Percentiles rank a stretch among this genome's conserved stretches.
phyloP scores from a whole-genome alignment of 2,888 invertebrate genomes.

The Arrhopalites spinosus region DNA sequence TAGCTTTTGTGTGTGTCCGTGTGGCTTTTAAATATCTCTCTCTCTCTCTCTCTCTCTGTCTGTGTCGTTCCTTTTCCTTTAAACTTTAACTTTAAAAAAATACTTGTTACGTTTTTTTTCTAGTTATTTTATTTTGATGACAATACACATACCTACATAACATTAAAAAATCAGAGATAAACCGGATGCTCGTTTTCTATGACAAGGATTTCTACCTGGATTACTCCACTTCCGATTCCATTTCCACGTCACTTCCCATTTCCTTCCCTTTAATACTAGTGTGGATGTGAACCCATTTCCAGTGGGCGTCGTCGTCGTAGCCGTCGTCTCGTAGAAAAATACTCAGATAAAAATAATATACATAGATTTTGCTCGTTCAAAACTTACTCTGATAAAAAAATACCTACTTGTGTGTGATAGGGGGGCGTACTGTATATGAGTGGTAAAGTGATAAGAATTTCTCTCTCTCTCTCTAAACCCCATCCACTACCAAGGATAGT shows the following conservation, averaged over 20 bases:
- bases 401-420: conserved; percentile 5
- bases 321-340: not conserved
- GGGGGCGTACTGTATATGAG: conserved; percentile 11
- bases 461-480: not conserved
- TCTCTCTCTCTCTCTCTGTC: conserved; percentile 6
- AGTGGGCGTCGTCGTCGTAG: conserved; percentile 38
- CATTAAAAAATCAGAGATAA: conserved; percentile 16
- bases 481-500: not conserved
- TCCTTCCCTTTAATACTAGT: conserved; percentile 38
- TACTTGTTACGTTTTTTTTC: not conserved
- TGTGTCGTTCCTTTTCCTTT: conserved; percentile 1
- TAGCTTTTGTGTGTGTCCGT: not conserved
- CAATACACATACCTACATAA: not conserved
- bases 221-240: conserved; percentile 39
- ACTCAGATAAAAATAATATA: conserved; percentile 4
- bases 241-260: conserved; percentile 40
- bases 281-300: conserved; percentile 38
- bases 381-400: conserved; percentile 19
- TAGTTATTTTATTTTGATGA: too few relatives aligned
- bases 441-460: conserved; percentile 14
- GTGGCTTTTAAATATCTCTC: not conserved
- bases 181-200: conserved; percentile 41
- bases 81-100: conserved; percentile 24
- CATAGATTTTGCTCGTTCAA: conserved; percentile 12
- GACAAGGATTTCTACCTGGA: conserved; percentile 43